Evolutionary conservation across 2,888 invertebrate species (phyloP).

Genomic region (Didymodactylos carnosus): DNA sequence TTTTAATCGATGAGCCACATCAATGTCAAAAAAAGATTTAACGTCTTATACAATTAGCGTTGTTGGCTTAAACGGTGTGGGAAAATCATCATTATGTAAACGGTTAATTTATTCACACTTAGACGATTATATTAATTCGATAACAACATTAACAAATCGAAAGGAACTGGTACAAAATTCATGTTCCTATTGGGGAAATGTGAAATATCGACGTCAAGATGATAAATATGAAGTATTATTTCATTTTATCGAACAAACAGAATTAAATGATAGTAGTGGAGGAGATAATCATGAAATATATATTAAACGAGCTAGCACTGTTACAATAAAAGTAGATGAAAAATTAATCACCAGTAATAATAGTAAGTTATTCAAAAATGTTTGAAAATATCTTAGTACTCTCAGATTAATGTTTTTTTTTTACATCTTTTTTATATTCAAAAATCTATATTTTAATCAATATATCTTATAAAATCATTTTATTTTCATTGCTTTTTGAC

Average conservation of each 20-base stretch:
- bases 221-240: background rate
- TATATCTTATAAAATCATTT: too few species aligned
- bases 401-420: too few species aligned
- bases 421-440: too few species aligned
- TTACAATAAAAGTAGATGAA: background rate
- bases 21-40: too few species aligned
- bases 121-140: background rate
- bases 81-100: conserved; percentile 1
- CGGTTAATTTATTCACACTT: background rate
- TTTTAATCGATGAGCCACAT: too few species aligned
- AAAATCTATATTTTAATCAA: too few species aligned
- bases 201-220: background rate
- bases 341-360: too few species aligned
- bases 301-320: background rate
- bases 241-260: background rate
- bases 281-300: background rate
- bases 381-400: too few species aligned
- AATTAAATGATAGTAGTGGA: background rate
- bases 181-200: background rate
- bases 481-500: too few species aligned
- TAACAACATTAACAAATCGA: background rate
- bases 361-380: too few species aligned
- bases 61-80: background rate
- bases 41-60: background rate
- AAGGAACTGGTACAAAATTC: too few species aligned